phyloP scores from a whole-genome alignment of 2,113 vertebrate species.

The Ivindomyrus marchei region DNA sequence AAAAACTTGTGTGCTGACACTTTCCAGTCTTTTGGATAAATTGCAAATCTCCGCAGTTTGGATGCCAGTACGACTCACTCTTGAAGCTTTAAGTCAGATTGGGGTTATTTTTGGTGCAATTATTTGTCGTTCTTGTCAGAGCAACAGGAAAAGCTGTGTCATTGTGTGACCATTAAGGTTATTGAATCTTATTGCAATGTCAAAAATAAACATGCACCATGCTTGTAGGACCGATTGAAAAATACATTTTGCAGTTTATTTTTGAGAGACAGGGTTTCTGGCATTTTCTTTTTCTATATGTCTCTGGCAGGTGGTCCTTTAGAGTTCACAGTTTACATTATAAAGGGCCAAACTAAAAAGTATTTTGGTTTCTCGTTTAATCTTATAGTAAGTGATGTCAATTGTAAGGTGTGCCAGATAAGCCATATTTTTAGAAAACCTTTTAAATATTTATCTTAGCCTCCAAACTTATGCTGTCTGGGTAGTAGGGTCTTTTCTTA shows the following conservation, averaged over 20 bases:
- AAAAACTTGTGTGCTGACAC: constrained; percentile 2
- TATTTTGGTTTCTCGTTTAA: neutral
- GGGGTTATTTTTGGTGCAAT: neutral
- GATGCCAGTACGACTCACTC: neutral
- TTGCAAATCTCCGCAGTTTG: neutral
- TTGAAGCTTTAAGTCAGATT: neutral
- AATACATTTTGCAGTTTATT: neutral
- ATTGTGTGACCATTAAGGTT: neutral
- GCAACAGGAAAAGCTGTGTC: neutral
- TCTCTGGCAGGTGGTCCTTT: neutral
- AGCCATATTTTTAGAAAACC: neutral
- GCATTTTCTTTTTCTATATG: neutral
- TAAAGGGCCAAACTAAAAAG: neutral
- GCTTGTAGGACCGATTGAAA: neutral
- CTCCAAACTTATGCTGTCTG: neutral
- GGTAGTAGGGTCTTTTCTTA: neutral
- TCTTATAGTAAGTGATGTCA: neutral
- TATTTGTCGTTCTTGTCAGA: neutral
- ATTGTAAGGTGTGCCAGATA: neutral
- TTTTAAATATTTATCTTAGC: neutral
- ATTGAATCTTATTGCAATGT: neutral
- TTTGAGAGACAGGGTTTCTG: neutral
- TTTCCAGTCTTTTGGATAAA: neutral
- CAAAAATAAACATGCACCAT: neutral
- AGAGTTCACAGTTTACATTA: neutral